Percentiles rank a stretch among this genome's conserved stretches.
Evolutionary conservation across 2,113 vertebrate species (phyloP).

Genomic region (Mixornis gularis): DNA sequence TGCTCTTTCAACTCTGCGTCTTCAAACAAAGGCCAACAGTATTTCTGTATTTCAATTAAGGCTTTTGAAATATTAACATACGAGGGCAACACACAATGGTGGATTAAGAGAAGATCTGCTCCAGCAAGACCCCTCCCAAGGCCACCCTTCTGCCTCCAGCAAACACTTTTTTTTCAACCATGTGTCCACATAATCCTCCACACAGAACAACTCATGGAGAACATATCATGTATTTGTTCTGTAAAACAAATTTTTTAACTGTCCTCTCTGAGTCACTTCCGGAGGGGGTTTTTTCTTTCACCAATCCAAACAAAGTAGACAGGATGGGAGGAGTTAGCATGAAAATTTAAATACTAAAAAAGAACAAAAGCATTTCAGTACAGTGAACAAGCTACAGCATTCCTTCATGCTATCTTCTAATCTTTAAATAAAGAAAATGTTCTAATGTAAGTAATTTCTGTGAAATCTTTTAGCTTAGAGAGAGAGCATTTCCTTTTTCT

Average conservation of each 20-base stretch:
- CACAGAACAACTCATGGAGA: not conserved
- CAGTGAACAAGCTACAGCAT: not conserved
- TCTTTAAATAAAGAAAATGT: not conserved
- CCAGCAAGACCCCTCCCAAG: not conserved
- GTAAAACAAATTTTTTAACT: not conserved
- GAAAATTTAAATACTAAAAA: not conserved
- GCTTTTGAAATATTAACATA: not conserved
- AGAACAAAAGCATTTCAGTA: conserved; percentile 3
- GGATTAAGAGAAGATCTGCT: not conserved
- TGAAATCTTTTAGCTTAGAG: not conserved
- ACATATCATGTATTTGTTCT: rapidly evolving
- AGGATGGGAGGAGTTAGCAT: not conserved
- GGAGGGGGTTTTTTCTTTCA: not conserved
- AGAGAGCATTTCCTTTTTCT: not conserved
- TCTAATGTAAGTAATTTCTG: not conserved
- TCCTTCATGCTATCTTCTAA: not conserved
- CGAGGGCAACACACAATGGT: not conserved
- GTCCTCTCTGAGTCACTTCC: not conserved
- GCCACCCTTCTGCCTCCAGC: not conserved
- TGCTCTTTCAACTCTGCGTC: not conserved
- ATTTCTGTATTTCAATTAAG: not conserved
- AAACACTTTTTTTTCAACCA: not conserved
- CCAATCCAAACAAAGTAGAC: not conserved
- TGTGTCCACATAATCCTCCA: not conserved
- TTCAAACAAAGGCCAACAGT: not conserved